Percentiles rank a stretch among this genome's conserved stretches.
phyloP scores from a whole-genome alignment of 2,797 vertebrate species.

The Semaprochilodus insignis region DNA sequence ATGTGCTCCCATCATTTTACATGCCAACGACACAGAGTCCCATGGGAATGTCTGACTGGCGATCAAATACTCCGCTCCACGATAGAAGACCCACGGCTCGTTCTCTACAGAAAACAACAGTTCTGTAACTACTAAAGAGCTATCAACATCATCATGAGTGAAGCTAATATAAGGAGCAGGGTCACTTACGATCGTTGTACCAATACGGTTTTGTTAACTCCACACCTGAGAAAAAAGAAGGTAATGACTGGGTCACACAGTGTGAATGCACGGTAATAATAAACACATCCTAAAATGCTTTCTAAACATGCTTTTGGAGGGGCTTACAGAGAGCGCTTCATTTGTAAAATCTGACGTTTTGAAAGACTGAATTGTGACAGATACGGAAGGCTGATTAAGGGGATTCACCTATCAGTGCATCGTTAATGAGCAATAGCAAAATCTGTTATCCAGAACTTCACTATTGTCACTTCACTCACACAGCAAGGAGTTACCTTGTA shows the following conservation, averaged over 20 bases:
- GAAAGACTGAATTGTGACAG: not conserved
- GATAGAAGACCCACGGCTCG: constrained; percentile 88
- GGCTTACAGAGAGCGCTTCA: too few species aligned
- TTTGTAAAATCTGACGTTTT: too few species aligned
- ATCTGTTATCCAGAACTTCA: too few species aligned
- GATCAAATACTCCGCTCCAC: constrained; percentile 87
- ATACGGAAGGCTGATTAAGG: not conserved
- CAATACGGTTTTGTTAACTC: constrained; percentile 79
- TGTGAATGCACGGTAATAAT: not conserved
- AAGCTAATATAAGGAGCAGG: not conserved
- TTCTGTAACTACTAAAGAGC: not conserved
- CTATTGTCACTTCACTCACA: not conserved
- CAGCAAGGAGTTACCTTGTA: not conserved
- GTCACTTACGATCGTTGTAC: constrained; percentile 84
- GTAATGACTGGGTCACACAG: not conserved
- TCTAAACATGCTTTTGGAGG: too few species aligned
- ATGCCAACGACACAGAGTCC: constrained; percentile 84
- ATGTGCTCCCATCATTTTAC: constrained; percentile 84
- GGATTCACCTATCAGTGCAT: not conserved
- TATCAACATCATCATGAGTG: not conserved
- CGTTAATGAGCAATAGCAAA: too few species aligned
- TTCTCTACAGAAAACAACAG: constrained; percentile 67
- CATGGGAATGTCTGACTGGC: constrained; percentile 79
- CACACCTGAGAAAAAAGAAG: constrained; percentile 69
- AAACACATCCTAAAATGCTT: too few species aligned